Base-by-base conservation (phyloP, 2,888 invertebrate species). In the Matsumyia berberina region DNA sequence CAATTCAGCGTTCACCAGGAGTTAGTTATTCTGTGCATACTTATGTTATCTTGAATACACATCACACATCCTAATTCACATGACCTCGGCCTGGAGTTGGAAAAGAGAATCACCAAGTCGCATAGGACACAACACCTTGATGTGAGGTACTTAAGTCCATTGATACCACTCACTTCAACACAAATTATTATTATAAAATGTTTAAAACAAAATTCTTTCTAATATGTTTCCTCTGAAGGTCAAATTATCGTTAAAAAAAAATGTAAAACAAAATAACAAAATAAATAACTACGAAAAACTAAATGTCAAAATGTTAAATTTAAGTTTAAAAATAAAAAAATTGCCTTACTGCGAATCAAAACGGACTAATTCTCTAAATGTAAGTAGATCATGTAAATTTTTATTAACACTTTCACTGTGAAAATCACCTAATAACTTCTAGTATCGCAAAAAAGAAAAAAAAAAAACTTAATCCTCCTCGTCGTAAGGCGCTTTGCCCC, bases 311-410 rank as follows among this genome's bases (percentile, higher is more conserved):
- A 66, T 39, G 46, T 67, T 73, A 49, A 72, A 64, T 17, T 51
- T 72, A 79, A 78, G 17, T 57, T 42, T 46, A 72, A 35, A 62
- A 51, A 58, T 60, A 12, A 39, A 53, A 74, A 44, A 58, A 64
- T 33, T 79, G 83, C 83, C 83, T 83, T 83, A 83, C 73, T 79
- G 79, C 79, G 55, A 83, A 83, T 83, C 79, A 83, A 79, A 83
- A 83, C 79, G 73, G 83, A 83, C 83, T 83, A 69, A 80, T 73
- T 79, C 67, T 74, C 57, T 64, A 69, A 69, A 74, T 69, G 19
- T 83, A 74, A 83, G 79, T 74, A 69, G 57, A 72, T 67, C 51
- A 57, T 53, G 55, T 79, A 62, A 19, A 66, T 70, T 67, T 72
- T 24, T 66, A 66, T 72, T 24, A 17, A 67, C 55, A 55, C 33